phyloP scores from a whole-genome alignment of 2,113 vertebrate species.

The Albula goreensis region DNA sequence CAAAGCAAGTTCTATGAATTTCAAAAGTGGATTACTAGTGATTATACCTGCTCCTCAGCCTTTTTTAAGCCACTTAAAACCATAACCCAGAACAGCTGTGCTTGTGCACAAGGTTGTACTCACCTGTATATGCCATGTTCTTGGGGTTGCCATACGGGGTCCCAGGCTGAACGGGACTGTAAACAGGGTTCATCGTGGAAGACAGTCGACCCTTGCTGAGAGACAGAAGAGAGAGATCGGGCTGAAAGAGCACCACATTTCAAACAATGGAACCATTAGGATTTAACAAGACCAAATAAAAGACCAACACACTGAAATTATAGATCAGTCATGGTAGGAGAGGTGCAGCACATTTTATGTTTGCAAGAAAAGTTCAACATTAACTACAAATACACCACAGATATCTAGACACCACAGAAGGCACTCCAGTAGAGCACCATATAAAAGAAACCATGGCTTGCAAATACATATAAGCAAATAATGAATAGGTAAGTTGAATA shows the following conservation, averaged over 20 bases:
- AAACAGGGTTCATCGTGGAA: conserved; percentile 86
- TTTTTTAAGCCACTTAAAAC: background rate
- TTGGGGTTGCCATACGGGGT: conserved; percentile 84
- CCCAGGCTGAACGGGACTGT: conserved; percentile 85
- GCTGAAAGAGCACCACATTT: background rate
- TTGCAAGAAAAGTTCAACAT: background rate
- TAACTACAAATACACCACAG: background rate
- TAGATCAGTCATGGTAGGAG: background rate
- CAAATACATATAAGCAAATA: background rate
- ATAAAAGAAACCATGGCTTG: no score
- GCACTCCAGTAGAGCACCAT: background rate
- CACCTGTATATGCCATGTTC: conserved; percentile 84
- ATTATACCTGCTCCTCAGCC: no score
- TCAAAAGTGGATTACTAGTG: no score
- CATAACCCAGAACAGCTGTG: background rate
- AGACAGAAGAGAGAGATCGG: conserved; percentile 44
- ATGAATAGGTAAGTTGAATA: no score
- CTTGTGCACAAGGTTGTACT: conserved; percentile 36
- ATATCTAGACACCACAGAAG: background rate
- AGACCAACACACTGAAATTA: background rate
- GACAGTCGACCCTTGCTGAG: conserved; percentile 69
- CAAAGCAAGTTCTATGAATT: background rate
- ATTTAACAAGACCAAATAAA: background rate
- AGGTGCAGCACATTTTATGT: background rate
- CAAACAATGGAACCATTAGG: background rate